Percentiles rank a stretch among this genome's conserved stretches.
phyloP scores from a whole-genome alignment of 1,140 invertebrate genomes.

The Chymomyza costata region DNA sequence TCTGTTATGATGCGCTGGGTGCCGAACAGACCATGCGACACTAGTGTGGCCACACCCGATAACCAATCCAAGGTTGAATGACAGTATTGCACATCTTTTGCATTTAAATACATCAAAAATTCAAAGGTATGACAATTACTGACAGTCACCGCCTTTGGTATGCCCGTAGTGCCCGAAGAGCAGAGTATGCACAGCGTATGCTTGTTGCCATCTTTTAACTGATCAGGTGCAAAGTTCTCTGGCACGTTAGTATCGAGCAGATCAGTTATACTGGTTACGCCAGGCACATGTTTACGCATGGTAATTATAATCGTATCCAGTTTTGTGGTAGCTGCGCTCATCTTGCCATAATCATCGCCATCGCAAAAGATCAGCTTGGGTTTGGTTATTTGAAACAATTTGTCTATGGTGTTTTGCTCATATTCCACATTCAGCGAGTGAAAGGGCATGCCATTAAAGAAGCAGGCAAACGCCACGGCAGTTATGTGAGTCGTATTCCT shows the following conservation, averaged over 20 bases:
- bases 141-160: conserved; percentile 85
- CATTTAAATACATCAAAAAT: no score
- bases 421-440: conserved; percentile 18
- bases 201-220: conserved; percentile 26
- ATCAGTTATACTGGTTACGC: conserved; percentile 11
- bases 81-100: conserved; percentile 16
- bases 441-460: conserved; percentile 29
- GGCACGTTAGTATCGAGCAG: conserved; percentile 11
- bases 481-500: conserved; percentile 29
- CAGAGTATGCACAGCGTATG: conserved; percentile 63
- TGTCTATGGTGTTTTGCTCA: conserved; percentile 10
- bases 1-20: conserved; percentile 10
- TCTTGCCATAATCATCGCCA: conserved; percentile 26
- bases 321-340: conserved; percentile 7
- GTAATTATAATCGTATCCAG: conserved; percentile 16
- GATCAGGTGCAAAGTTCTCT: conserved; percentile 13
- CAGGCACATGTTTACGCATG: conserved; percentile 20
- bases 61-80: conserved; percentile 38
- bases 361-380: conserved; percentile 50
- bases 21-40: conserved; percentile 12
- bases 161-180: conserved; percentile 84
- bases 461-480: conserved; percentile 23
- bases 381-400: conserved; percentile 29
- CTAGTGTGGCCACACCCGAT: conserved; percentile 10
- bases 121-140: no score